Evolutionary conservation across 2,888 invertebrate genomes (phyloP), one percentile per base, ranked within the genome.

Genomic region (Caradrina clavipalpis): DNA sequence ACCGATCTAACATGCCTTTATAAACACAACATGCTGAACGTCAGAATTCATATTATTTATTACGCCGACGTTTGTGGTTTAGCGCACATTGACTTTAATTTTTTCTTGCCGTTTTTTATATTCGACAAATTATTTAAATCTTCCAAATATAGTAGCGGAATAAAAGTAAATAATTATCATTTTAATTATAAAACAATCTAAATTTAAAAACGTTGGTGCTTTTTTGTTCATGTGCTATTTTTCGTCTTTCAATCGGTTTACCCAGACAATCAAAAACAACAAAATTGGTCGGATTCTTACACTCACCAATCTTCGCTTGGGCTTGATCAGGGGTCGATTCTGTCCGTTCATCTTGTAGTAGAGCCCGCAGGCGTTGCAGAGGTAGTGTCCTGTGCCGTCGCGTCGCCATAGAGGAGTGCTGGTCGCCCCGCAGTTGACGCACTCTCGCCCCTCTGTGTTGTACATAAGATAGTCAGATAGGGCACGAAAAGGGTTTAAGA

Each of bases 341-440:
- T 99, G 99, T 89, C 99, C 99, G 96, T 99, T 99, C 99, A 99
- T 99, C 97, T 99, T 99, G 97, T 99, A 99, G 97, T 99, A 99
- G 87, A 99, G 97, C 87, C 99, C 99, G 96, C 99, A 99, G 86
- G 99, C 99, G 96, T 99, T 99, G 97, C 99, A 99, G 89, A 98
- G 97, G 97, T 99, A 99, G 95, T 98, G 99, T 57, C 99, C 99
- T 84, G 99, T 99, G 83, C 99, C 99, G 95, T 99, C 99, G 88
- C 99, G 97, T 91, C 99, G 97, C 99, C 99, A 99, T 77, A 99
- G 97, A 21, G 99, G 99, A 85, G 99, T 99, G 90, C 99, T 99
- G 83, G 99, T 99, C 74, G 99, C 99, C 73, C 99, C 99, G 96
- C 99, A 99, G 97, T 99, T 99, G 86, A 99, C 99, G 96, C 99